Conservation (phyloP, 2,113 vertebrate species). For the Sakesphorus luctuosus region DNA sequence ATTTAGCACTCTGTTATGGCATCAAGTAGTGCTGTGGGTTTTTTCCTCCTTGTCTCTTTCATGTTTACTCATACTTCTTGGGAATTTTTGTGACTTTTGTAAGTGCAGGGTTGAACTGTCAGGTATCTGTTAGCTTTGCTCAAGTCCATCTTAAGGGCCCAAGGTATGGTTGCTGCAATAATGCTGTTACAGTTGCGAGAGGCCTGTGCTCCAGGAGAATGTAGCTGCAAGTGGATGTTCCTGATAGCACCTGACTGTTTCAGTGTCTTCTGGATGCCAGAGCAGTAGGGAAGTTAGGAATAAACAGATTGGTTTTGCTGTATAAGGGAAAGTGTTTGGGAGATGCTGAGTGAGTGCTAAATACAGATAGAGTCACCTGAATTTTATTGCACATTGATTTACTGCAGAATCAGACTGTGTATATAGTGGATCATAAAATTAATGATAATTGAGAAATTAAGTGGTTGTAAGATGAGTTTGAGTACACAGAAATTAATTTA, state of each 20-base stretch:
- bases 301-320: neutral
- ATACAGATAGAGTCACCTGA: neutral
- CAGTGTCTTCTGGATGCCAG: neutral
- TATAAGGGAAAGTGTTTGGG: neutral
- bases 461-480: neutral
- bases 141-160: neutral
- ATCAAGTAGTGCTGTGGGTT: neutral
- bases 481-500: neutral
- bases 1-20: neutral
- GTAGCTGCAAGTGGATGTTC: neutral
- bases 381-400: neutral
- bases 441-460: neutral
- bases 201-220: neutral
- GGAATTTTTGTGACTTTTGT: neutral
- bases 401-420: neutral
- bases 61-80: neutral
- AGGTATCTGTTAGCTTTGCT: neutral
- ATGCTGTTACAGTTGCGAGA: neutral
- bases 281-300: neutral
- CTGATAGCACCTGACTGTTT: neutral
- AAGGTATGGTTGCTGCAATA: neutral
- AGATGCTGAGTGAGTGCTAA: neutral
- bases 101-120: neutral
- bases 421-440: neutral
- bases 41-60: neutral